Evolutionary conservation across 1,140 invertebrate genomes (phyloP), one percentile per base, ranked within the genome.

Genomic region (Formica exsecta): DNA sequence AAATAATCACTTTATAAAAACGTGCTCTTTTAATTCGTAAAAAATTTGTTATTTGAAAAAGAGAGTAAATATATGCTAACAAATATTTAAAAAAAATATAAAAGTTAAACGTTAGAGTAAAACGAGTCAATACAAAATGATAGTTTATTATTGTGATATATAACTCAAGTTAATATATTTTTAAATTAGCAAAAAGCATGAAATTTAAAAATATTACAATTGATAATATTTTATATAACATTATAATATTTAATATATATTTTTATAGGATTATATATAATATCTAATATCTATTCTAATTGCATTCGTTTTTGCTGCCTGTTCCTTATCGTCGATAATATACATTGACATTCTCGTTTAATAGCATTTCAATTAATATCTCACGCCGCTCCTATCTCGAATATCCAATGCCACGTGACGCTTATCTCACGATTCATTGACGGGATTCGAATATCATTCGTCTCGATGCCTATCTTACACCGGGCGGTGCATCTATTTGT

Each of bases 321-420:
- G n/a, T n/a, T 3, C 25, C 7, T 25, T 65, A 29, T 54, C 62
- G 62, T 25, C 32, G 41, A 19, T 25, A 16, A 8, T 36, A 36
- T 13, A 9, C 29, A 48, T 19, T 13, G 19, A 48, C 13, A 25
- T 25, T 29, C 36, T 51, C 3, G 0, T 57, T 70, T 70, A 80
- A 80, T 44, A 9, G 48, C 16, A 13, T 83, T 74, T 83, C 68
- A 74, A 74, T 74, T 83, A 83, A 61, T 61, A 41, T 25, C 25
- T 80, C 64, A 80, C 76, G 65, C 36, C n/a, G 9, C 19, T 38
- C 54, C 25, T 84, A 84, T 83, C 59, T 61, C 54, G 38, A 77
- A 44, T 77, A 87, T 84, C 11, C 57, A 4, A 29, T 62, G 84
- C 38, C 84, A 81, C 87, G 88, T 89, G 84, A 29, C 57, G 41